A percentile compares a stretch with the other conserved stretches of the same genome.
Evolutionary conservation across 2,113 vertebrate species (phyloP).

Genomic region (Ploceus nigricollis): DNA sequence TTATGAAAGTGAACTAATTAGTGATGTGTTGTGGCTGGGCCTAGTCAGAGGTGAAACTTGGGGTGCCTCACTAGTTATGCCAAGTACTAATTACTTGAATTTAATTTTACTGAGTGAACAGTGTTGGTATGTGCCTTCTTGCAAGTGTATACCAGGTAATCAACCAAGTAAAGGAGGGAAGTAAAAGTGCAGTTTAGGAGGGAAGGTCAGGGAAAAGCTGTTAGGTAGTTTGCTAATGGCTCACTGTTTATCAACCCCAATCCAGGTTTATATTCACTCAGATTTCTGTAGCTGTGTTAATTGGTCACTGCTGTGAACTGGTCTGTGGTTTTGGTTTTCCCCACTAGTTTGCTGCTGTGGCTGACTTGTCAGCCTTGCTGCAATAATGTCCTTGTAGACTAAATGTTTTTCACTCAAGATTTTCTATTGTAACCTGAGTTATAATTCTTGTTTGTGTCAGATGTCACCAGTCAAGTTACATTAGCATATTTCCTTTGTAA

Average conservation of each 20-base stretch:
- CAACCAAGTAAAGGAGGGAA: background rate
- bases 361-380: accelerated
- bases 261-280: background rate
- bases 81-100: background rate
- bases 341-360: background rate
- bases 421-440: background rate
- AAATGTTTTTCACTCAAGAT: background rate
- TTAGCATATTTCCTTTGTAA: background rate
- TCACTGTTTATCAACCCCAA: background rate
- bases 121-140: background rate
- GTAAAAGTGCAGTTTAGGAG: background rate
- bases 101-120: constrained; percentile 7
- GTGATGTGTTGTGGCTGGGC: background rate
- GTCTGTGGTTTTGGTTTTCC: background rate
- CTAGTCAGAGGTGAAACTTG: background rate
- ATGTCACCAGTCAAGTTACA: background rate
- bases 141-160: background rate
- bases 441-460: background rate
- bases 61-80: background rate
- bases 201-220: background rate
- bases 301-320: background rate
- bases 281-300: background rate
- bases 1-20: background rate
- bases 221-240: background rate
- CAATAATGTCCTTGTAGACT: background rate